Base-by-base conservation (phyloP, 2,797 vertebrate species). In the Chelon auratus region DNA sequence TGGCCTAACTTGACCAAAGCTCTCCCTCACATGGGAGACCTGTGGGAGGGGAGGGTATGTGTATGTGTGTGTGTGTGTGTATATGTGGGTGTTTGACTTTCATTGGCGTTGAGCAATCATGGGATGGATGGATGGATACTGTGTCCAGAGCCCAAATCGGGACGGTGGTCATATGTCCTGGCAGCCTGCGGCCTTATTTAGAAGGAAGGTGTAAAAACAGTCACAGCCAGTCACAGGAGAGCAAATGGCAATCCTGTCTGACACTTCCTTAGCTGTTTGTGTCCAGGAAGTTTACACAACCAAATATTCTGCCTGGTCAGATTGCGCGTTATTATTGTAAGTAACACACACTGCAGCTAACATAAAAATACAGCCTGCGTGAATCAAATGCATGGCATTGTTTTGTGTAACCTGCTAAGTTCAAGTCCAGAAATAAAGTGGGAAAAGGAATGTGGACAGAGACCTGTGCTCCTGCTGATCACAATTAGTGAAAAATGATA, bases 151-250 rank as follows among this genome's bases (percentile, higher is more conserved):
- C 89, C 95, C 95, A 95, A 95, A 95, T 94, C 80, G 94, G 95
- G 93, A 87, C 9, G 74, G 86, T 89, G 93, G 92, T 92, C 89
- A 87, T 95, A 94, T 93, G 95, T 94, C 94, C 88, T 93, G 87
- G 84, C 91, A 93, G 81, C 91, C 90, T 71, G 90, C 91, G 93
- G 95, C 95, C 95, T 97, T 96, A 97, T 97, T 97, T 97, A 96
- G 96, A 96, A 93, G 89, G 94, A 96, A 95, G 94, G 93, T 94
- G 95, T 95, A 95, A 96, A 96, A 96, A 94, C 89, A 93, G 94
- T 92, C 78, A 62, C 81, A 81, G 75, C 84, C 90, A 87, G 87
- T 95, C 94, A 95, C 88, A 91, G 89, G 87, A 66, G 84, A 95
- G 95, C 94, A 94, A 89, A 93, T 93, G 93, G 93, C 87, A 92